Base-by-base conservation (phyloP, 2,113 vertebrate genomes). In the Laterallus jamaicensis region DNA sequence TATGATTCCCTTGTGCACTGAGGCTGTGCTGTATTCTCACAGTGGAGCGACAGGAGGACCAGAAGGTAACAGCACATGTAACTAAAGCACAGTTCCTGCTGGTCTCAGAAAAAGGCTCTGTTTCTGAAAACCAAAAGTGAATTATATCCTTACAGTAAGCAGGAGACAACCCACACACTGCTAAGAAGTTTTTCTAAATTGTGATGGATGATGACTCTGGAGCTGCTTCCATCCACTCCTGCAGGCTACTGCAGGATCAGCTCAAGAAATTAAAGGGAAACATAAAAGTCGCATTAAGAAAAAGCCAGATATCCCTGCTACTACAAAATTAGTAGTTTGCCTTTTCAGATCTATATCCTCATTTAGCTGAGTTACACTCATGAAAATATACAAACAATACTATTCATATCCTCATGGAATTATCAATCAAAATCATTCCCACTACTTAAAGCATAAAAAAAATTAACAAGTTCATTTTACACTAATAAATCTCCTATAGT, bases 351-450 rank as follows among this genome's bases (percentile, higher is more conserved):
- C 89, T 92, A 86, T 18, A 25, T 77, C 44, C 70, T 91, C 32
- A 67, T 93, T 93, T 90, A 76, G 21, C 70, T 94, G 93, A 97
- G 93, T 91, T 97, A 91, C 78, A 76, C 44, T 77, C 44, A 66
- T 32, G 70, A 64, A 86, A 82, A 80, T 79, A 87, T 21, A 82
- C 73, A 87, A 94, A 96, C n/a, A 74, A 8, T 82, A 60, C 76
- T 83, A 84, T 91, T 73, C 17, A 58, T 56, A 15, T 70, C 6
- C 42, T 39, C 20, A 15, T 7, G 2, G 82, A 47, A 73, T 82
- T 82, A 92, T 89, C 87, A 90, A 68, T 90, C 92, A 96, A 88
- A 28, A 5, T 25, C 47, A 49, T 92, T 90, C 64, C 88, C 69
- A 90, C 67, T 77, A 78, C 47, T 49, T 81, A 76, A 62, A 83